phyloP scores from a whole-genome alignment of 2,113 vertebrate genomes.

The Sclerurus mexicanus region DNA sequence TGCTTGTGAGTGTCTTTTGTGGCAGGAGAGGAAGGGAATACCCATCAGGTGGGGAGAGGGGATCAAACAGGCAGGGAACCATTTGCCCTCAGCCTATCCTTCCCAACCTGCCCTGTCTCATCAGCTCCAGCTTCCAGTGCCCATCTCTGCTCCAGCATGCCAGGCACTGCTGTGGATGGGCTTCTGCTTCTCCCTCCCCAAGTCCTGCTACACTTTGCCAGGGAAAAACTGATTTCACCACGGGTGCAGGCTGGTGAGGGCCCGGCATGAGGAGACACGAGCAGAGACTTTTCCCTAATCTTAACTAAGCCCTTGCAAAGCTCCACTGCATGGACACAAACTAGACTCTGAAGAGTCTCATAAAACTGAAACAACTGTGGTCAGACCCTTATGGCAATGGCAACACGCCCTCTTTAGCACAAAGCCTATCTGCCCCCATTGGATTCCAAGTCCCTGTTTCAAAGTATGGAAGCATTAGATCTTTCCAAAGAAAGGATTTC shows the following conservation, averaged over 20 bases:
- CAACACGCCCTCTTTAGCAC: background rate
- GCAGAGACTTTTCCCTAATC: conserved; percentile 16
- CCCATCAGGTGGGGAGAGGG: background rate
- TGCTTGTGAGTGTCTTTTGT: background rate
- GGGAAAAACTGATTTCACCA: background rate
- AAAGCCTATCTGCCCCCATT: background rate
- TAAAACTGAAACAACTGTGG: background rate
- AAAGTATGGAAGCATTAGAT: background rate
- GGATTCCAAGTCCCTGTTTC: background rate
- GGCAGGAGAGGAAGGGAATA: background rate
- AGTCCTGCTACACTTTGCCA: background rate
- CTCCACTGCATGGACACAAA: background rate
- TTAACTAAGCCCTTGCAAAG: conserved; percentile 17
- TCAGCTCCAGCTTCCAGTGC: background rate
- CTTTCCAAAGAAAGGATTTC: conserved; percentile 44
- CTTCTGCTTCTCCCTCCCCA: background rate
- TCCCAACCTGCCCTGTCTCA: background rate
- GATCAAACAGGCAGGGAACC: background rate
- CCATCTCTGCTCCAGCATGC: background rate
- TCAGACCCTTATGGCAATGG: background rate
- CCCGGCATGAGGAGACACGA: background rate
- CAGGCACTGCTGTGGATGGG: rapidly evolving
- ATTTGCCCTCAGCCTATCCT: background rate
- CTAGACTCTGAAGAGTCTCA: background rate
- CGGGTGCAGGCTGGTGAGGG: rapidly evolving